Conservation (phyloP, 2,797 vertebrate genomes). For the Rhynchotus rufescens region DNA sequence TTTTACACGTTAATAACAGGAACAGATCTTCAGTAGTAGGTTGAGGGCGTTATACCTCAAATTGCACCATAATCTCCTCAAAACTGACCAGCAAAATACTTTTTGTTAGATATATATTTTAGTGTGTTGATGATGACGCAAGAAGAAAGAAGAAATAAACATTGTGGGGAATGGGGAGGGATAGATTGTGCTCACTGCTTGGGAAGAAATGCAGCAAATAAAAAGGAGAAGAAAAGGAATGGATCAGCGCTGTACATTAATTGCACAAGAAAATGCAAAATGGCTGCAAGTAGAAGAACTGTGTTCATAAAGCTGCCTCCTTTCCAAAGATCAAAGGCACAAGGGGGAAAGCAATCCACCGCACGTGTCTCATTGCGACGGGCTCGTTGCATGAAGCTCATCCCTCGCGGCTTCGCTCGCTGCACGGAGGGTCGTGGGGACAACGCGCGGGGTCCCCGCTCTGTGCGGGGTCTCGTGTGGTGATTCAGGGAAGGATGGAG, state of each 20-base stretch:
- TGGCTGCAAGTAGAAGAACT: constrained; percentile 42
- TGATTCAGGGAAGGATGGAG: not conserved
- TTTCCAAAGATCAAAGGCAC: constrained; percentile 34
- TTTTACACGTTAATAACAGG: not conserved
- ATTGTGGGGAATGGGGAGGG: not conserved
- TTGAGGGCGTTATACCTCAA: not conserved
- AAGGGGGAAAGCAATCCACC: not conserved
- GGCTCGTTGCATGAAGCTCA: fast-evolving
- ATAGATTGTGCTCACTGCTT: not conserved
- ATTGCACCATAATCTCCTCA: not conserved
- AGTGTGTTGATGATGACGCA: not conserved
- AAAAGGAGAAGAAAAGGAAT: not conserved
- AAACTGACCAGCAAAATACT: not conserved
- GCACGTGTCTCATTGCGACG: not conserved
- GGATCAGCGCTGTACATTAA: not conserved
- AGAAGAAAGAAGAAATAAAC: constrained; percentile 3
- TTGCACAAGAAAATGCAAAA: constrained; percentile 41
- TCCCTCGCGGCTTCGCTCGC: not conserved
- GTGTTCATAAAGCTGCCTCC: not conserved
- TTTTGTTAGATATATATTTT: not conserved
- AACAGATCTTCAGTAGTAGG: not conserved
- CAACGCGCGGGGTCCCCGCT: no score
- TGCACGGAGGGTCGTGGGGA: no score
- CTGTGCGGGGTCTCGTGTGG: no score
- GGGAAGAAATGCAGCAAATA: not conserved